These are phyloP conservation scores for Ochlodes sylvanus DNA, from an alignment of 2,888 invertebrate species.

Conservation along the genomic window DNA sequence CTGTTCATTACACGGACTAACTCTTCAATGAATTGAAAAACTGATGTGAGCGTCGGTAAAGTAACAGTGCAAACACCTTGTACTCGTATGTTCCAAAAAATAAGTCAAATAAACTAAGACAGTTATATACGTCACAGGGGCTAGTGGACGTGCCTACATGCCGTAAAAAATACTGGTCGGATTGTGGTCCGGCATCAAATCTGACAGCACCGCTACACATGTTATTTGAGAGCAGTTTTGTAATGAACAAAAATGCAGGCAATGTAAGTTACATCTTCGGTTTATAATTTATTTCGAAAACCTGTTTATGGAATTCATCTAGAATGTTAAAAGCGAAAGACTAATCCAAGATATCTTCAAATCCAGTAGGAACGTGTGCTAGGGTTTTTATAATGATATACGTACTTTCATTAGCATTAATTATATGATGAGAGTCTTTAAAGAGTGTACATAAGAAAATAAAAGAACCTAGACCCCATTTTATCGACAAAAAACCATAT, in stretches of 20 bases:
- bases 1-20: no score
- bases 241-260: conserved; percentile 33
- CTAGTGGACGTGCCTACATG: conserved; percentile 56
- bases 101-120: conserved; percentile 44
- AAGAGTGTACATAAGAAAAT: no score
- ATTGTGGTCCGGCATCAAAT: conserved; percentile 23
- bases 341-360: background rate
- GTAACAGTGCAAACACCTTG: conserved; percentile 34
- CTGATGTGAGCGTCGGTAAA: conserved; percentile 35
- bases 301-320: conserved; percentile 22
- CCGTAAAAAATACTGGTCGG: conserved; percentile 61
- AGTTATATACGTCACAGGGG: conserved; percentile 57
- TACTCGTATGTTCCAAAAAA: conserved; percentile 28
- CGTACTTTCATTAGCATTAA: no score
- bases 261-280: conserved; percentile 25
- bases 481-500: no score
- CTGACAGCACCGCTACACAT: conserved; percentile 36
- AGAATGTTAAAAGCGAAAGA: conserved; percentile 1
- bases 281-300: conserved; percentile 23
- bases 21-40: conserved; percentile 18
- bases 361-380: no score
- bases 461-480: no score
- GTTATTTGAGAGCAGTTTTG: conserved; percentile 38
- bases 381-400: no score
- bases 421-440: no score